Conservation (phyloP, 2,113 vertebrate genomes). For the Acrocephalus arundinaceus region DNA sequence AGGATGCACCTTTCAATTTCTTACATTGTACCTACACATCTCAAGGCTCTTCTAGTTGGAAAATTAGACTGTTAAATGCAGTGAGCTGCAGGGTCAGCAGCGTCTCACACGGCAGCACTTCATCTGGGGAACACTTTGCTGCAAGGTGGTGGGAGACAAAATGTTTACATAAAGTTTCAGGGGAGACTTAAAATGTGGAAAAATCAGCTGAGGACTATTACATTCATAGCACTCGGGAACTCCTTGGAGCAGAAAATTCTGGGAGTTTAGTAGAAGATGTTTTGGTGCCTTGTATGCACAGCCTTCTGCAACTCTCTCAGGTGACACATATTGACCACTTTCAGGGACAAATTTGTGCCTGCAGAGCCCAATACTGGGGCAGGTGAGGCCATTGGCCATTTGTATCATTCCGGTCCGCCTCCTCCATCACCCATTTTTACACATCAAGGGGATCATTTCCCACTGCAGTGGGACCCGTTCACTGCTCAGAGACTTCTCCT, state of each 20-base stretch:
- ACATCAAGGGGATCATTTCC: background rate
- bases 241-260: background rate
- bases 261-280: background rate
- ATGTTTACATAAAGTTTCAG: background rate
- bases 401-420: background rate
- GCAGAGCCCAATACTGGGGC: background rate
- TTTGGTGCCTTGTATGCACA: background rate
- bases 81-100: background rate
- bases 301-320: background rate
- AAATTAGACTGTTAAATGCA: background rate
- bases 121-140: background rate
- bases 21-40: background rate
- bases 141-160: background rate
- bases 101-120: fast-evolving
- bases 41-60: background rate
- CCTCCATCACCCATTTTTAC: background rate
- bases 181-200: background rate
- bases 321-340: fast-evolving
- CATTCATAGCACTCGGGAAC: background rate
- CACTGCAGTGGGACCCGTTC: fast-evolving
- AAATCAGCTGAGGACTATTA: background rate
- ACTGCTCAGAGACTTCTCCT: background rate
- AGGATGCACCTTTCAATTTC: background rate
- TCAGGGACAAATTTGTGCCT: background rate
- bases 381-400: fast-evolving